phyloP scores from a whole-genome alignment of 2,113 vertebrate genomes.

The Alligator mississippiensis region DNA sequence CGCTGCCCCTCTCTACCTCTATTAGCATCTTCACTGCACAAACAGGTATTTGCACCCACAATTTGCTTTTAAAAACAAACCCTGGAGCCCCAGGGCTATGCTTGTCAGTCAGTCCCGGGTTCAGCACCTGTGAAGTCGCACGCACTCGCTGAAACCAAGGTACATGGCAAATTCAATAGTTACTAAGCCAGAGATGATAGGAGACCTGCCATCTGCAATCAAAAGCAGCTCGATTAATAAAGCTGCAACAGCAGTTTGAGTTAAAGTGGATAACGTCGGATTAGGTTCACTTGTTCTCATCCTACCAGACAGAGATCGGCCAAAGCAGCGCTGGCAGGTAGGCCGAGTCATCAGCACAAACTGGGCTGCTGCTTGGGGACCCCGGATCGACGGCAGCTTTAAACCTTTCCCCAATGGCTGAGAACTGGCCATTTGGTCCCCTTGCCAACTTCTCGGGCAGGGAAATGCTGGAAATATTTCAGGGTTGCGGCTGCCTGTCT shows the following conservation, averaged over 20 bases:
- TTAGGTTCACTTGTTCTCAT: neutral
- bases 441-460: fast-evolving
- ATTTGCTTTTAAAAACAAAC: neutral
- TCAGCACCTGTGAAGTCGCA: neutral
- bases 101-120: neutral
- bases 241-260: neutral
- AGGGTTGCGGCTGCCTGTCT: neutral
- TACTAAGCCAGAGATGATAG: neutral
- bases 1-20: fast-evolving
- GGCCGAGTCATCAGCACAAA: neutral
- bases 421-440: neutral
- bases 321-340: neutral
- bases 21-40: fast-evolving
- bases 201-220: neutral
- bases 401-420: neutral
- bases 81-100: neutral
- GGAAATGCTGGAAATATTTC: slow-evolving; percentile 27
- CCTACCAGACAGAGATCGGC: neutral
- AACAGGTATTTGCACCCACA: fast-evolving
- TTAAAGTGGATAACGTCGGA: neutral
- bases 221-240: neutral
- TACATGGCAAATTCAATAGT: neutral
- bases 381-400: neutral
- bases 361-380: neutral
- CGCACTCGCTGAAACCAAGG: neutral